Conservation (phyloP, 1,140 invertebrate genomes). For the Leucophenga varia region DNA sequence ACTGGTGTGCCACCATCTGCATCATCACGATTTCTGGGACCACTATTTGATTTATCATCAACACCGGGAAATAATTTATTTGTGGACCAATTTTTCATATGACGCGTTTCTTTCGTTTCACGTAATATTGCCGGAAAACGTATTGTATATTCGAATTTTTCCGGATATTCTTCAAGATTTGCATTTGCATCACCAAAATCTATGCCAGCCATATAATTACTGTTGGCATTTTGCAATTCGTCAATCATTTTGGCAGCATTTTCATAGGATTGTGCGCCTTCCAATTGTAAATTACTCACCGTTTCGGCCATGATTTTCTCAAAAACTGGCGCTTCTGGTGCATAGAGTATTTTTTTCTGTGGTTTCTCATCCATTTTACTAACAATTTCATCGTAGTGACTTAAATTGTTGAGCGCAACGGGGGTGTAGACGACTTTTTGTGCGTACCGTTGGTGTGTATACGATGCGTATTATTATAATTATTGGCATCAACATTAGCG, state of each 20-base stretch:
- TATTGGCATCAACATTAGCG: too few species aligned
- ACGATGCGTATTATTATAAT: too few species aligned
- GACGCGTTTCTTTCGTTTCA: background rate
- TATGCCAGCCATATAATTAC: conserved; percentile 8
- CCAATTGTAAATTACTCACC: background rate
- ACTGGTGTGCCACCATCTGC: conserved; percentile 2
- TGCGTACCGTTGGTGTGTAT: too few species aligned
- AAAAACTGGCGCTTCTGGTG: conserved; percentile 1
- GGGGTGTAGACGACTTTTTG: too few species aligned
- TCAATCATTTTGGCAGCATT: background rate
- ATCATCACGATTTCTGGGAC: background rate
- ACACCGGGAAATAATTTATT: conserved; percentile 3
- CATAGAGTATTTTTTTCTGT: background rate
- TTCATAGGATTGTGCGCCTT: background rate
- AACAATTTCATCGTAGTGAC: background rate
- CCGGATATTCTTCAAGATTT: conserved; percentile 2
- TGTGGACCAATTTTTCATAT: conserved; percentile 4
- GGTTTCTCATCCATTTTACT: background rate
- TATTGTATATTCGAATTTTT: conserved; percentile 9
- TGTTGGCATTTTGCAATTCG: background rate
- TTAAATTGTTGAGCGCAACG: too few species aligned
- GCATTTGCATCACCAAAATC: background rate
- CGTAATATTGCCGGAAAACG: conserved; percentile 7
- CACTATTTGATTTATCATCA: background rate
- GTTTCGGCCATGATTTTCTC: background rate